Base-by-base conservation (phyloP, 2,113 vertebrate genomes). In the Dissostichus mawsoni region DNA sequence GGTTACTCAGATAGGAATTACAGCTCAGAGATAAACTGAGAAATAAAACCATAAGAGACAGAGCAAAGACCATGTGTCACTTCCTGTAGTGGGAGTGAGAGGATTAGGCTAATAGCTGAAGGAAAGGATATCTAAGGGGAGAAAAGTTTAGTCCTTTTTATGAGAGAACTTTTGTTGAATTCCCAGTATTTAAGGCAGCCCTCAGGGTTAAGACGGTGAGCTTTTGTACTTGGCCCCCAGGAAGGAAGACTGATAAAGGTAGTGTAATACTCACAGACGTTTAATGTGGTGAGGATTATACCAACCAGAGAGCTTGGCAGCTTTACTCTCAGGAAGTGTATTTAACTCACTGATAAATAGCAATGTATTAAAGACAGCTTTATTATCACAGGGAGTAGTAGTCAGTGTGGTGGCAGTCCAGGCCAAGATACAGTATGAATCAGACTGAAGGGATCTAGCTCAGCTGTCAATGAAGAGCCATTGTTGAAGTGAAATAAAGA, bases 401-500 rank as follows among this genome's bases (percentile, higher is more conserved):
- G 71, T 76, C 85, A 81, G 69, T 74, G 78, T 53, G 29, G 53
- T 65, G 79, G 76, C 67, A 14, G 75, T 11, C 11, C 66, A 44
- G 69, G 83, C 84, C 90, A 91, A 79, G n/a, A 51, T 48, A 41
- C 36, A 41, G 36, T 41, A 81, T 92, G 93, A 93, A 64, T 92
- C 91, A 93, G 74, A 80, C 75, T 61, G 75, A 89, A 69, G 91
- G 85, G 90, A 88, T 92, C 75, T 29, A 58, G 81, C 76, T 87
- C 58, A 29, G 74, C 81, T 88, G 88, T 90, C 87, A 92, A 87
- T 92, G 86, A 88, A 66, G 89, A 85, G 78, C 83, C 80, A 90
- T 92, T 94, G 93, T 92, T 86, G 53, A 74, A 61, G 85, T 33
- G 74, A 78, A 89, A 92, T 87, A 94, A 92, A 92, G 87, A 89